Conservation (phyloP, 2,113 vertebrate species). For the Rattus norvegicus region DNA sequence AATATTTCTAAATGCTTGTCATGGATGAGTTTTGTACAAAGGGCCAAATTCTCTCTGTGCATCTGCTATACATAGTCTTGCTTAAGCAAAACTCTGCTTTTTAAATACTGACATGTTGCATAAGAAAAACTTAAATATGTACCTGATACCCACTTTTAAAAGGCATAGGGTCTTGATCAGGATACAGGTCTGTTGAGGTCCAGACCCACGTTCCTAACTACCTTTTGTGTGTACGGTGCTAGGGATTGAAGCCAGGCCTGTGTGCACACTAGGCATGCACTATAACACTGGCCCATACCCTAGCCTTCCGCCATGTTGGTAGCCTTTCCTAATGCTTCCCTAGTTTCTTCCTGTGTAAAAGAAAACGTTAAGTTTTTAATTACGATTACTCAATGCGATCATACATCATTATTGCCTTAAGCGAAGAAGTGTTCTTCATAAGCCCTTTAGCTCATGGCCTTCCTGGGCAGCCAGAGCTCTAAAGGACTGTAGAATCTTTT, state of each 20-base stretch:
- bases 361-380: conserved; percentile 26
- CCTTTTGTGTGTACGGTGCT: background rate
- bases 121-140: conserved; percentile 17
- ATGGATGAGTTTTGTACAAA: conserved; percentile 1
- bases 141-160: background rate
- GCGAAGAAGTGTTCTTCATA: background rate
- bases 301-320: background rate
- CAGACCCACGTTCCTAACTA: background rate
- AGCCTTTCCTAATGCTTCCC: background rate
- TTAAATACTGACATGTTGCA: background rate
- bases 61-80: background rate
- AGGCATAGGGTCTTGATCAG: background rate
- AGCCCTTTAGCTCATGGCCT: background rate
- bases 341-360: background rate
- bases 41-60: background rate
- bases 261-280: too few relatives aligned
- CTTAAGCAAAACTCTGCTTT: conserved; percentile 35
- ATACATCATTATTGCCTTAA: conserved; percentile 1
- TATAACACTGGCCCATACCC: background rate
- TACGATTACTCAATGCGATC: background rate
- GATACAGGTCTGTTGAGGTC: background rate
- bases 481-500: background rate
- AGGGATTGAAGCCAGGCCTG: background rate
- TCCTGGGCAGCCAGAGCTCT: conserved; percentile 4
- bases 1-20: background rate